A percentile compares a stretch with the other conserved stretches of the same genome.
These are phyloP conservation scores for Hydrozoanthus tunicans DNA, from an alignment of 64 coral and sea anemone genomes.

Conservation along the genomic window DNA sequence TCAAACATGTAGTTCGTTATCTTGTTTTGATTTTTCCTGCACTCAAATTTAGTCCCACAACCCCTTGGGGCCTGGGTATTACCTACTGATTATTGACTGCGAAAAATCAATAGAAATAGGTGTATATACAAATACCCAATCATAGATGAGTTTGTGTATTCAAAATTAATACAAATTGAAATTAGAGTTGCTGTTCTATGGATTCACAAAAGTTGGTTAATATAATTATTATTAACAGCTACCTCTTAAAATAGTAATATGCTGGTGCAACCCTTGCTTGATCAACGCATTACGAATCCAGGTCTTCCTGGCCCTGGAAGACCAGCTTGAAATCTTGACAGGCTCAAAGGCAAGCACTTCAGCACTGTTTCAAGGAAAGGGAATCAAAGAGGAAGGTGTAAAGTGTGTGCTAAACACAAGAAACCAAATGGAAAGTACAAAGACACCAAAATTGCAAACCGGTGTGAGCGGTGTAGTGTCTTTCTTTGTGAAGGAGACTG, in stretches of 20 bases:
- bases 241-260: background rate
- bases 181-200: too few relatives aligned
- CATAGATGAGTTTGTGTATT: too few relatives aligned
- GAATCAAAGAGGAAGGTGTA: conserved; percentile 25
- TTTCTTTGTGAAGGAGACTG: conserved; percentile 27
- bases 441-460: conserved; percentile 28
- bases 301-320: conserved; percentile 25
- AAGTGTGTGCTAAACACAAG: conserved; percentile 39
- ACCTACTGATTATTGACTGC: too few relatives aligned
- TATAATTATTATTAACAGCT: background rate
- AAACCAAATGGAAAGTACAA: conserved; percentile 21
- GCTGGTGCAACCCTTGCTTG: conserved; percentile 32
- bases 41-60: too few relatives aligned
- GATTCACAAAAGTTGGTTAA: too few relatives aligned
- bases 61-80: too few relatives aligned
- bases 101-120: too few relatives aligned
- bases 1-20: too few relatives aligned
- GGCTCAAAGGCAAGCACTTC: conserved; percentile 41
- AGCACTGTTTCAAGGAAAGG: conserved; percentile 26
- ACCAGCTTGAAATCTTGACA: background rate
- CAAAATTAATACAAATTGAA: too few relatives aligned
- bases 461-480: conserved; percentile 8
- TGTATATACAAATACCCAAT: too few relatives aligned
- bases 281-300: background rate
- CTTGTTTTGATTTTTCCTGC: too few relatives aligned